These are phyloP conservation scores for Crossaster papposus DNA, from an alignment of 53 echinoderm and acorn worm species.

Conservation along the genomic window DNA sequence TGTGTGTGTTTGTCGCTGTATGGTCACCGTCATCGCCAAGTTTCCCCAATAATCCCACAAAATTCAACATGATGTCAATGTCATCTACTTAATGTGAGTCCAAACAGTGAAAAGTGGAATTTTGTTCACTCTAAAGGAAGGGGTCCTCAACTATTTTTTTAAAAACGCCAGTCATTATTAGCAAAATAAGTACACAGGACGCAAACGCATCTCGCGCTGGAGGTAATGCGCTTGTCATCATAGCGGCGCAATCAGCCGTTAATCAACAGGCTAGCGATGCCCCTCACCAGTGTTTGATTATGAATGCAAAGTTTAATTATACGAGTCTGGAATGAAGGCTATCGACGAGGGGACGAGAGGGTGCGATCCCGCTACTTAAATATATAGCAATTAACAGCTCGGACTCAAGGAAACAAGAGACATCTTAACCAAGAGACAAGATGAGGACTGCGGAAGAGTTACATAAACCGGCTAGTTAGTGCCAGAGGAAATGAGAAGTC, in stretches of 20 bases:
- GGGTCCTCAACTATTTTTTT: too few relatives aligned
- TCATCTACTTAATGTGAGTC: too few relatives aligned
- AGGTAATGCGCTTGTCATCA: constrained; percentile 26
- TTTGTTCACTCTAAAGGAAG: too few relatives aligned
- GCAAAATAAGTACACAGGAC: neutral
- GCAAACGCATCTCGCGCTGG: neutral
- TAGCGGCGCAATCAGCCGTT: neutral
- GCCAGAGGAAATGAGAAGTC: constrained; percentile 27
- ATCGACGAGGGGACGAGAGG: constrained; percentile 12
- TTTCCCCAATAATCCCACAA: too few relatives aligned
- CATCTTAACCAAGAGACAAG: constrained; percentile 17
- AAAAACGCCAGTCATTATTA: too few relatives aligned
- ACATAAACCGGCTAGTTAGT: constrained; percentile 46
- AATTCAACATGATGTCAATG: too few relatives aligned
- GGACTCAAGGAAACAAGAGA: constrained; percentile 3
- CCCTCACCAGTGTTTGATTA: constrained; percentile 44
- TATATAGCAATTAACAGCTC: constrained; percentile 51
- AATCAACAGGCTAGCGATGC: neutral
- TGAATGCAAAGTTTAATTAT: constrained; percentile 42
- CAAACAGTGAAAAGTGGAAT: too few relatives aligned
- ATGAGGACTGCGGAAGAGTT: constrained; percentile 37
- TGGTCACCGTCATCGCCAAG: too few relatives aligned
- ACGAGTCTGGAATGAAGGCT: neutral
- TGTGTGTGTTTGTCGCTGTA: too few relatives aligned
- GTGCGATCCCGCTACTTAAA: constrained; percentile 43